A percentile compares a stretch with the other conserved stretches of the same genome.
Conservation (phyloP, 2,797 vertebrate genomes). For the Rhincodon typus region DNA sequence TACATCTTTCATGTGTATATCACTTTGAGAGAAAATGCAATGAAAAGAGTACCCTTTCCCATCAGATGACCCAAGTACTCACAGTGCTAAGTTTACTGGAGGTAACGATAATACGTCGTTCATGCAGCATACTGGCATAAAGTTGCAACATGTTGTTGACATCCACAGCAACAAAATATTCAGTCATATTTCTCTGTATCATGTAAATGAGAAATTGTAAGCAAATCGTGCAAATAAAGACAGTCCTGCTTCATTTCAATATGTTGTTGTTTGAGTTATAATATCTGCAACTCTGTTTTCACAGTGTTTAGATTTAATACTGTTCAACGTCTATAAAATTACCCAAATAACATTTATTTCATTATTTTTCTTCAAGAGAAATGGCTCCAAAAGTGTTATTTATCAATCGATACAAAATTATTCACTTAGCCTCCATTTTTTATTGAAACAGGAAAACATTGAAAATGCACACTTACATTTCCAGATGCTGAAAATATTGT, state of each 20-base stretch:
- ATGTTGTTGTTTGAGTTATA: background rate
- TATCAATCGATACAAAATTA: background rate
- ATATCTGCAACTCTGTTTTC: background rate
- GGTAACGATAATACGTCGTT: slow-evolving; percentile 91
- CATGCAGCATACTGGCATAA: slow-evolving; percentile 92
- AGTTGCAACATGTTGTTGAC: slow-evolving; percentile 95
- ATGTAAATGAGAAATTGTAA: background rate
- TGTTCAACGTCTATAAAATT: background rate
- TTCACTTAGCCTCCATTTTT: background rate
- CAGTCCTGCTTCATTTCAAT: background rate
- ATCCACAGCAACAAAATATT: slow-evolving; percentile 98
- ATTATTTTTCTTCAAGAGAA: background rate
- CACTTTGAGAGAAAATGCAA: slow-evolving; percentile 50
- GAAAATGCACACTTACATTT: background rate
- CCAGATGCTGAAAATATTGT: background rate
- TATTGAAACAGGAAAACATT: background rate
- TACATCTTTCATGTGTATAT: slow-evolving; percentile 40
- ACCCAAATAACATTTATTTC: background rate
- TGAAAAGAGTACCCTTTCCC: slow-evolving; percentile 38
- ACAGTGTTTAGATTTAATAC: background rate
- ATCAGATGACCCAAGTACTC: slow-evolving; percentile 62
- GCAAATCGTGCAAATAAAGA: background rate
- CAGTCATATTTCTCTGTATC: slow-evolving; percentile 89
- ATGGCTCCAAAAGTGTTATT: background rate
- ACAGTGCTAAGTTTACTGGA: slow-evolving; percentile 98